Conservation (phyloP, 2,113 vertebrate genomes). For the Nipponia nippon region DNA sequence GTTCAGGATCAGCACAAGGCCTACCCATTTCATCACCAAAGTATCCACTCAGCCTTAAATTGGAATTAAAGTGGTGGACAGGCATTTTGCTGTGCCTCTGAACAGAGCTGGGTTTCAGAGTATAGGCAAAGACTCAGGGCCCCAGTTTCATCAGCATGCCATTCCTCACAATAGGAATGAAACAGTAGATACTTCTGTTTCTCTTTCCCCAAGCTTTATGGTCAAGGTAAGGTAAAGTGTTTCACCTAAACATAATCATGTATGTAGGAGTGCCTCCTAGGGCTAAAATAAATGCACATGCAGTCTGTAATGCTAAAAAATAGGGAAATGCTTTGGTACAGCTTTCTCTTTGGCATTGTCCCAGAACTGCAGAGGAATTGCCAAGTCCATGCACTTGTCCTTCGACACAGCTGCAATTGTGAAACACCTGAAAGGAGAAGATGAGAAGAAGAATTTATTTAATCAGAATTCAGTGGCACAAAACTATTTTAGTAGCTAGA, state of each 20-base stretch:
- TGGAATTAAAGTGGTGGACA: neutral
- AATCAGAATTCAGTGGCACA: neutral
- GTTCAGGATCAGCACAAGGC: neutral
- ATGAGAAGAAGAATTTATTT: neutral
- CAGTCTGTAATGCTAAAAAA: constrained; percentile 80
- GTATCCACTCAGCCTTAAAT: neutral
- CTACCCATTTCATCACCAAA: neutral
- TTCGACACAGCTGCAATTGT: constrained; percentile 85
- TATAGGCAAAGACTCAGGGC: neutral
- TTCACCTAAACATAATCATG: constrained; percentile 86
- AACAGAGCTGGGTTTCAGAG: neutral
- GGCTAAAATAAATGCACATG: constrained; percentile 77
- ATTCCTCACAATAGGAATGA: neutral
- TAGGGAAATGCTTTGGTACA: constrained; percentile 80
- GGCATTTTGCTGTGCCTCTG: neutral
- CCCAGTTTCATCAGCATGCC: neutral
- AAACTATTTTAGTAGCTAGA: neutral
- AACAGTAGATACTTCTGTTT: neutral
- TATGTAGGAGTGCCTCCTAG: constrained; percentile 81
- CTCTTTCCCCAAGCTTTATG: neutral
- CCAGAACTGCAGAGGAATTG: constrained; percentile 78
- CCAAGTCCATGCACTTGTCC: constrained; percentile 56
- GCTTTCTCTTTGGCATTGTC: constrained; percentile 79
- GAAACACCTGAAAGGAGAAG: constrained; percentile 76
- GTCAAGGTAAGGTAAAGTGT: constrained; percentile 21